Evolutionary conservation across 2,113 vertebrate genomes (phyloP), one percentile per base, ranked within the genome.

Genomic region (Oenanthe oenanthe): DNA sequence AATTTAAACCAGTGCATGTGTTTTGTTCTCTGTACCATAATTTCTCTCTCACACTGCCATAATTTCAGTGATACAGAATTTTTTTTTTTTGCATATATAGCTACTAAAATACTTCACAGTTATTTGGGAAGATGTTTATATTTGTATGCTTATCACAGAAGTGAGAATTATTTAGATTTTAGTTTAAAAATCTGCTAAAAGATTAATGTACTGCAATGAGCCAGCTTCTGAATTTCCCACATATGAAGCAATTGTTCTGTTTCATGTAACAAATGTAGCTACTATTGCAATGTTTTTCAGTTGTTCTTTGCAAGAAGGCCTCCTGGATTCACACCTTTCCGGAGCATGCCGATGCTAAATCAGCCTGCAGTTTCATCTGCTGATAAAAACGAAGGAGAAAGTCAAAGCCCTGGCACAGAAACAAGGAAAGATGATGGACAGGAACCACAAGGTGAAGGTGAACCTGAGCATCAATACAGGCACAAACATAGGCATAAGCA

Each of bases 271-370:
- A 80, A 73, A 87, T 34, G 50, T 14, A 18, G 14, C 14, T 96
- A 24, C 84, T 61, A 63, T 53, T 62, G 28, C 36, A 74, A 70
- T 87, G 43, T 88, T 92, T 61, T 97, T 78, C 21, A 98, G 98
- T 0, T 0, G 4, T 0, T 8, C 14, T 1, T 93, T 53, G 3
- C 57, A 53, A 97, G 85, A 81, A 91, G 93, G 25, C 97, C 97
- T 96, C 94, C 97, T 62, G 98, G 98, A 47, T 97, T 98, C 90
- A 97, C 97, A 78, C 98, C 98, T 73, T 98, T 98, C 87, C 98
- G 98, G 51, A 53, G 51, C 17, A 28, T 26, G 15, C 0, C 0
- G 13, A 0, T 0, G 0, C 2, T 21, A 60, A 1, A 3, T 3
- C 6, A 34, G 70, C 16, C 12, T 10, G 29, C 45, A 97, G 67